These are phyloP conservation scores for Furnarius figulus DNA, from an alignment of 2,113 vertebrate genomes.

Conservation along the genomic window DNA sequence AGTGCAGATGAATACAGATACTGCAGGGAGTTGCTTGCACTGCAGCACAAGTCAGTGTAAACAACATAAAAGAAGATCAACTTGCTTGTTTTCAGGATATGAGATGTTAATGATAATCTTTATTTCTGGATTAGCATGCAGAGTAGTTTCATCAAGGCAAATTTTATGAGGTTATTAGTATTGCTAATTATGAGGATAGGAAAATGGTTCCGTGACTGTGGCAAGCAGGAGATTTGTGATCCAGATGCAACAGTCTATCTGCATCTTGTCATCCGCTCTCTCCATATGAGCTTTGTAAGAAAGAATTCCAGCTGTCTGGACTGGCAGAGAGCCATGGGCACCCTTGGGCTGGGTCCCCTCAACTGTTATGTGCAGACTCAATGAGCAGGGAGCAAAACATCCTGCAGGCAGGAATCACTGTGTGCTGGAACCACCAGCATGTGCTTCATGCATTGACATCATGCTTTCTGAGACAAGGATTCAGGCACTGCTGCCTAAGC, in stretches of 20 bases:
- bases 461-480: background rate
- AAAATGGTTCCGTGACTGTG: background rate
- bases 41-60: background rate
- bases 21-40: background rate
- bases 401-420: background rate
- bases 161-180: background rate
- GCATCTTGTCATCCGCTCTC: background rate
- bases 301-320: background rate
- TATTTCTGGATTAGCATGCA: background rate
- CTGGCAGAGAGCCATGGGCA: background rate
- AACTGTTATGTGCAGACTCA: background rate
- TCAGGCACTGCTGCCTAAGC: background rate
- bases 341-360: background rate
- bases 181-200: background rate
- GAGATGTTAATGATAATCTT: background rate
- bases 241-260: background rate
- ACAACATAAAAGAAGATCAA: background rate
- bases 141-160: background rate
- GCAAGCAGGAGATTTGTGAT: background rate
- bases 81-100: background rate
- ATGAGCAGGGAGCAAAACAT: rapidly evolving
- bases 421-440: background rate
- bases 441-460: rapidly evolving
- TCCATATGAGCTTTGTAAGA: background rate
- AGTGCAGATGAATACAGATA: rapidly evolving